Evolutionary conservation across 2,113 vertebrate genomes (phyloP).

Genomic region (Peromyscus maniculatus): DNA sequence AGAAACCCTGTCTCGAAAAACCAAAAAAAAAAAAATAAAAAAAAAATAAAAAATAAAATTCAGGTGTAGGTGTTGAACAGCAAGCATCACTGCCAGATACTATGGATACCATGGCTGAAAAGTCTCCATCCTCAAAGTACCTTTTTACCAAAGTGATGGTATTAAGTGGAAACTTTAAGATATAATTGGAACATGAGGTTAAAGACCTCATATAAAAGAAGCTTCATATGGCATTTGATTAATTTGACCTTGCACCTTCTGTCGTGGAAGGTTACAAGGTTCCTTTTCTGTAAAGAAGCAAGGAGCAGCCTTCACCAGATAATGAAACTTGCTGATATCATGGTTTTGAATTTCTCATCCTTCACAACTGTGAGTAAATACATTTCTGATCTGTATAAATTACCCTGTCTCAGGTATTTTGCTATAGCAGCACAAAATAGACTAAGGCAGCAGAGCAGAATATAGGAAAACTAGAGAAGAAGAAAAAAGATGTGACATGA

Average conservation of each 20-base stretch:
- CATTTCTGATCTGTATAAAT: background rate
- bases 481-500: background rate
- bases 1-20: too few relatives aligned
- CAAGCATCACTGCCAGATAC: background rate
- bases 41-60: too few relatives aligned
- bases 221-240: background rate
- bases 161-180: background rate
- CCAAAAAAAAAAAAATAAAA: too few relatives aligned
- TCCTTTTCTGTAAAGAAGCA: background rate
- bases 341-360: background rate
- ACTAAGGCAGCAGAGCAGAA: background rate
- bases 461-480: background rate
- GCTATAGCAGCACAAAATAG: background rate
- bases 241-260: background rate
- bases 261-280: background rate
- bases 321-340: background rate
- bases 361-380: constrained; percentile 6
- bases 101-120: background rate
- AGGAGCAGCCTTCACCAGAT: background rate
- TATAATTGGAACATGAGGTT: background rate
- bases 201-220: background rate
- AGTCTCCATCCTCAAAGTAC: background rate
- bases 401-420: background rate
- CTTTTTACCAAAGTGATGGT: background rate
- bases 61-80: background rate